Evolutionary conservation across 2,888 invertebrate species (phyloP), one percentile per base, ranked within the genome.

Genomic region (Troides helena): DNA sequence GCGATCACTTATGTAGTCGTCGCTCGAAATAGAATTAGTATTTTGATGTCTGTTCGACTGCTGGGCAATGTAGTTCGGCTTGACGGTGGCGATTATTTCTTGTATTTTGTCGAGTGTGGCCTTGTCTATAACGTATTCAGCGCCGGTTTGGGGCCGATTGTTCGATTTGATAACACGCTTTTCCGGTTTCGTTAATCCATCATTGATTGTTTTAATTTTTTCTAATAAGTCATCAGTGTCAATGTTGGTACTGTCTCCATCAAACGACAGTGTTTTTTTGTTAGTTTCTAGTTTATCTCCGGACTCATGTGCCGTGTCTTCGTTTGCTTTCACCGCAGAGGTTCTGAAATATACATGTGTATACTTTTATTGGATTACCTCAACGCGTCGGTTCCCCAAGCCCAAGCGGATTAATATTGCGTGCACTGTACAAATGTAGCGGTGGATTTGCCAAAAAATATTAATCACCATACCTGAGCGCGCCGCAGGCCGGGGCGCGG

Each of bases 191-290:
- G 88, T 79, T 6, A 92, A 74, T 25, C 88, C 87, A 62, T 89
- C 86, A 76, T 94, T 94, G 6, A 94, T 87, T 70, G 87, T 85
- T 76, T 89, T 90, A 72, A 94, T 94, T 84, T 94, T 94, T 57
- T 93, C 89, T 43, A 94, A 78, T 68, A 94, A 94, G 50, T 93
- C 90, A 80, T 77, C 81, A 7, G 86, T 84, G 50, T 75, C 71
- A 63, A 82, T 76, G 58, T 74, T 72, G 60, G 73, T 65, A 39
- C 78, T 72, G 25, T 79, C 78, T 73, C 80, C 75, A 74, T 83
- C 80, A 53, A 82, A 82, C 46, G 78, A 74, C 6, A 87, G 73
- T 61, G 87, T 81, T 73, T 81, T 80, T 67, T 85, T 82, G 67
- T 81, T 76, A 72, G 78, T 80, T 10, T 77, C 72, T 30, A 67